These are phyloP conservation scores for Xanthia icteritia DNA, from an alignment of 2,888 invertebrate species.

Conservation along the genomic window DNA sequence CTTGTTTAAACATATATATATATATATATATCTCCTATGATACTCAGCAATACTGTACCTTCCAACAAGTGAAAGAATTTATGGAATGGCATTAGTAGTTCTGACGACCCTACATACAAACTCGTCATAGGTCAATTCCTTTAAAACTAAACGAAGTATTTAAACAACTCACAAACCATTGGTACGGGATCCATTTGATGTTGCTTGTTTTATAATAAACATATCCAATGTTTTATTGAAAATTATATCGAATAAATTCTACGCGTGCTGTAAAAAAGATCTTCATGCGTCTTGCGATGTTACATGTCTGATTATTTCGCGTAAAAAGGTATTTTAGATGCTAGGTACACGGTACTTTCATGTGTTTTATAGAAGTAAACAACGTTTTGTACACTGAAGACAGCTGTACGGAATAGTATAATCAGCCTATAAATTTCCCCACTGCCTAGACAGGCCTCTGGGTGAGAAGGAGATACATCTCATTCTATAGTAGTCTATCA, in stretches of 20 bases:
- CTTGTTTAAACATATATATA: too few relatives aligned
- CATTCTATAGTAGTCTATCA: too few relatives aligned
- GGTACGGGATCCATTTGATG: slow-evolving; percentile 63
- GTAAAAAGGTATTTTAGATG: slow-evolving; percentile 46
- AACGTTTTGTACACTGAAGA: slow-evolving; percentile 15
- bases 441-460: too few relatives aligned
- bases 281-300: slow-evolving; percentile 44
- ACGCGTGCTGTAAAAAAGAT: slow-evolving; percentile 60
- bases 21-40: too few relatives aligned
- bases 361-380: slow-evolving; percentile 28
- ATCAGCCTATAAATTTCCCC: too few relatives aligned
- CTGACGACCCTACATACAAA: too few relatives aligned
- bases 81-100: too few relatives aligned
- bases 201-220: slow-evolving; percentile 66
- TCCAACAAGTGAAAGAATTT: too few relatives aligned
- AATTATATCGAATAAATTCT: slow-evolving; percentile 71
- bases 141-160: background rate
- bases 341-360: slow-evolving; percentile 28
- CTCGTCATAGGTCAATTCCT: too few relatives aligned
- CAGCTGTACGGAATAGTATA: background rate
- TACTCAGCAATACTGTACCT: too few relatives aligned
- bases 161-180: slow-evolving; percentile 21
- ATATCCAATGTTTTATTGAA: slow-evolving; percentile 74
- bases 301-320: slow-evolving; percentile 56
- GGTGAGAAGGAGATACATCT: too few relatives aligned